Evolutionary conservation across 2,113 vertebrate species (phyloP).

Genomic region (Psettodes erumei): DNA sequence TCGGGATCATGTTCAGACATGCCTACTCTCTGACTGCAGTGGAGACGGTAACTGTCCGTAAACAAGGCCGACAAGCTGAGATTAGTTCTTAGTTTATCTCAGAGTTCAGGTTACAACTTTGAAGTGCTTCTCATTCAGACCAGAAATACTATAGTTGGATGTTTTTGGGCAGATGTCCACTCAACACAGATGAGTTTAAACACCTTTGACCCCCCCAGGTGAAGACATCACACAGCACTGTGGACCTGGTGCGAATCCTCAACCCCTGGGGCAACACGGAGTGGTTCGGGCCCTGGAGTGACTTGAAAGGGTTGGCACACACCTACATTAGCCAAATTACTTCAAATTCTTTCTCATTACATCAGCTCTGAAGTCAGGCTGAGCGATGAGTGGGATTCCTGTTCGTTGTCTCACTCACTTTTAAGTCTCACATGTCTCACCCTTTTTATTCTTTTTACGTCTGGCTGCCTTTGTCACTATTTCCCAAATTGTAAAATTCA

Average conservation of each 20-base stretch:
- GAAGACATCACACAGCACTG: slow-evolving; percentile 24
- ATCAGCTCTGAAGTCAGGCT: too few species aligned
- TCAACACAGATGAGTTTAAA: too few species aligned
- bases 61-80: background rate
- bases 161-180: too few species aligned
- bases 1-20: slow-evolving; percentile 83
- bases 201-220: slow-evolving; percentile 63
- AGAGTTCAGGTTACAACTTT: too few species aligned
- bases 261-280: slow-evolving; percentile 85
- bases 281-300: slow-evolving; percentile 85
- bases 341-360: too few species aligned
- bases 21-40: slow-evolving; percentile 83
- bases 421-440: too few species aligned
- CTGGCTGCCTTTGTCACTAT: too few species aligned
- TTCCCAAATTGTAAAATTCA: too few species aligned
- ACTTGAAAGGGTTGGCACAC: slow-evolving; percentile 59
- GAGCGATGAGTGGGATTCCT: too few species aligned
- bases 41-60: slow-evolving; percentile 68
- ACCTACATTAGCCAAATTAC: background rate
- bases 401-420: too few species aligned
- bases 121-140: background rate
- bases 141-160: background rate
- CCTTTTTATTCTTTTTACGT: too few species aligned
- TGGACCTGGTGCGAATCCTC: slow-evolving; percentile 78
- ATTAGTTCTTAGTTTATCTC: too few species aligned